These are phyloP conservation scores for Stenopsyche tienmushanensis DNA, from an alignment of 1,140 invertebrate genomes.

Conservation along the genomic window DNA sequence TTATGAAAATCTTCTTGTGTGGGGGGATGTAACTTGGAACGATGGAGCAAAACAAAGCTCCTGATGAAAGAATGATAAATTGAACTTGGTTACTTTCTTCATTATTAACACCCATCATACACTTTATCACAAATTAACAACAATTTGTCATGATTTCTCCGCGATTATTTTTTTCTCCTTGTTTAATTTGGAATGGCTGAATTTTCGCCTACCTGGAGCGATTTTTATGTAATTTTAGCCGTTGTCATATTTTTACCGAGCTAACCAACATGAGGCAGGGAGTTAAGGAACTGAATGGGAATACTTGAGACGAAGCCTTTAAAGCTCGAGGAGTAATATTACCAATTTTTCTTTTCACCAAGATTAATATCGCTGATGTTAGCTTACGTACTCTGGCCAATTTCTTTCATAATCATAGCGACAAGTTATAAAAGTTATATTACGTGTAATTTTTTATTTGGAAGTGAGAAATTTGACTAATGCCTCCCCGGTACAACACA, in stretches of 20 bases:
- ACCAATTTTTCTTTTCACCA: slow-evolving; percentile 5
- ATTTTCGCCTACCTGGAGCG: background rate
- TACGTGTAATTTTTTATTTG: too few species aligned
- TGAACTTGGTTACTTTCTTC: slow-evolving; percentile 19
- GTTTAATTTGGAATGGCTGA: background rate
- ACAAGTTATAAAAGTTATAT: background rate
- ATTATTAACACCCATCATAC: slow-evolving; percentile 22
- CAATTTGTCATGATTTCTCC: slow-evolving; percentile 3
- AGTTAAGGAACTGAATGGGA: background rate
- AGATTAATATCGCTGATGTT: slow-evolving; percentile 11
- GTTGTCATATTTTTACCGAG: too few species aligned
- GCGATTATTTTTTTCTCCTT: background rate
- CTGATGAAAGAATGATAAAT: slow-evolving; percentile 13
- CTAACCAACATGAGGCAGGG: too few species aligned
- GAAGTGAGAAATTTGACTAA: too few species aligned
- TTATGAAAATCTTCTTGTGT: too few species aligned
- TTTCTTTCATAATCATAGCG: background rate
- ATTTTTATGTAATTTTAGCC: background rate
- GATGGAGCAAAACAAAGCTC: too few species aligned
- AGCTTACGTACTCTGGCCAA: background rate
- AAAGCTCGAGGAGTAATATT: slow-evolving; percentile 13
- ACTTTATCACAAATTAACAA: background rate
- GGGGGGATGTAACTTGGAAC: too few species aligned
- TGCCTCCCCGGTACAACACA: too few species aligned
- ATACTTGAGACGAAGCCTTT: background rate